Evolutionary conservation across 30 jellyfish, hydroid and myxozoan genomes (phyloP).

Genomic region (Phacellophora camtschatica): DNA sequence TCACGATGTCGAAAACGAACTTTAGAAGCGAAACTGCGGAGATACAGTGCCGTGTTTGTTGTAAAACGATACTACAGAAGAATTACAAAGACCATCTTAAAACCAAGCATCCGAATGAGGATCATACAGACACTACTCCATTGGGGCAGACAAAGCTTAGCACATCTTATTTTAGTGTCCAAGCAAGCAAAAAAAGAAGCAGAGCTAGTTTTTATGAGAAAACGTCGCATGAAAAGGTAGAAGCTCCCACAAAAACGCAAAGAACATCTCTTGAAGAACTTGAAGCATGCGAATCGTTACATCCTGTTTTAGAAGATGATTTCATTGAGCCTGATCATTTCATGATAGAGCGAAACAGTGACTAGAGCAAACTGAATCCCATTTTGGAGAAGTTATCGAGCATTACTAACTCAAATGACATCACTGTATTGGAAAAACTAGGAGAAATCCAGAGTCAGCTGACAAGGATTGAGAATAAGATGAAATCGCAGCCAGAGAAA

Average conservation of each 20-base stretch:
- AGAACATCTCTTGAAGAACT: slow-evolving; percentile 9
- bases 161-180: slow-evolving; percentile 14
- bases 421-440: background rate
- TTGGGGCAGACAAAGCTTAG: slow-evolving; percentile 34
- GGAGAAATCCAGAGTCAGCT: slow-evolving; percentile 15
- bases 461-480: background rate
- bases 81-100: slow-evolving; percentile 25
- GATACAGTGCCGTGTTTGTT: slow-evolving; percentile 30
- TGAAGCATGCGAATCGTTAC: background rate
- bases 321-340: slow-evolving; percentile 1
- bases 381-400: slow-evolving; percentile 9
- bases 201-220: background rate
- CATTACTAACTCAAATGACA: background rate
- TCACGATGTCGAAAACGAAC: slow-evolving; percentile 33
- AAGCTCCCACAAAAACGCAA: slow-evolving; percentile 15
- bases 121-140: background rate
- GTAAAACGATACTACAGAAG: slow-evolving; percentile 4
- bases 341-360: background rate
- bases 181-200: slow-evolving; percentile 16
- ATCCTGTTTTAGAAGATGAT: background rate
- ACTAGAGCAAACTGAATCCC: slow-evolving; percentile 1
- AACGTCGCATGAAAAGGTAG: background rate
- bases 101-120: slow-evolving; percentile 6
- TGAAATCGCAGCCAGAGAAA: slow-evolving; percentile 10
- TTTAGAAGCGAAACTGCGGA: slow-evolving; percentile 19